Percentiles rank a stretch among this genome's conserved stretches.
These are phyloP conservation scores for Cataglyphis cursor DNA, from an alignment of 2,888 invertebrate species.

Conservation along the genomic window DNA sequence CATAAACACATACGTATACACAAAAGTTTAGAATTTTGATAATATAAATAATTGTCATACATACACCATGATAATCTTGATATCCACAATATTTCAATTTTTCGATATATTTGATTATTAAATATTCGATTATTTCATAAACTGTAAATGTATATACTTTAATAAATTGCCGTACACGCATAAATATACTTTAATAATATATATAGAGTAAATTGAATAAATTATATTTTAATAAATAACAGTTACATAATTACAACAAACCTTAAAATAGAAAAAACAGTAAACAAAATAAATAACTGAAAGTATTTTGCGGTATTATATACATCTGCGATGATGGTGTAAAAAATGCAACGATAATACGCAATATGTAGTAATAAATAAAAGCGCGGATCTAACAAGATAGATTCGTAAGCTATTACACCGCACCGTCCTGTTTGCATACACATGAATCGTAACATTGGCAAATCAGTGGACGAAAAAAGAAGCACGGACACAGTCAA, in stretches of 20 bases:
- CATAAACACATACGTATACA: not conserved
- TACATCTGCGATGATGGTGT: not conserved
- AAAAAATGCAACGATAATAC: not conserved
- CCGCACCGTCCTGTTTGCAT: conserved; percentile 18
- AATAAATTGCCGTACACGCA: not conserved
- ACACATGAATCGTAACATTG: conserved; percentile 28
- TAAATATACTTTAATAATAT: no score
- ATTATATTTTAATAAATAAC: not conserved
- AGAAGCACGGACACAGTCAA: conserved; percentile 82
- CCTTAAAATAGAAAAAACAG: not conserved
- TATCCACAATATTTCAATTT: not conserved
- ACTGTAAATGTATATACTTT: not conserved
- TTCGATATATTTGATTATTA: not conserved
- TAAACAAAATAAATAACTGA: not conserved
- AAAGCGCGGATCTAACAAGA: not conserved
- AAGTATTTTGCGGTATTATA: not conserved
- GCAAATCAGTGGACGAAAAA: conserved; percentile 70
- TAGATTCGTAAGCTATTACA: conserved; percentile 26
- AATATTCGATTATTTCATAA: not conserved
- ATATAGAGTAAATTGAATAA: no score
- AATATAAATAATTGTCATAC: not conserved
- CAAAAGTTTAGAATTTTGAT: conserved; percentile 1
- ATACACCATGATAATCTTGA: conserved; percentile 11
- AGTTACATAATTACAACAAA: not conserved
- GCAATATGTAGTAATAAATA: not conserved